Conservation (phyloP, 2,797 vertebrate genomes). For the Selene dorsalis region DNA sequence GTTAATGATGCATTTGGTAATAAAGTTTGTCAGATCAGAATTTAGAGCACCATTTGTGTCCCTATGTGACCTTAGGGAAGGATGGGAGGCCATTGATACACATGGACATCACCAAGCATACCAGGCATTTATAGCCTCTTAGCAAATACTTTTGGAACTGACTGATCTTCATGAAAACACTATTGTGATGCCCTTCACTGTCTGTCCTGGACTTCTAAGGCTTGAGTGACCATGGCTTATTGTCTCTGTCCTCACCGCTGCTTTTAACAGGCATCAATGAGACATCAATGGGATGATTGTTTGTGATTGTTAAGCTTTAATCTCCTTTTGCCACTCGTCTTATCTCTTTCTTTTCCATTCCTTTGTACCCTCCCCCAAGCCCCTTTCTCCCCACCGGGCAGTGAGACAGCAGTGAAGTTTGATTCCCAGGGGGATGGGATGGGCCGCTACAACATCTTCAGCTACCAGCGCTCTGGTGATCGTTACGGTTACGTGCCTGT, state of each 20-base stretch:
- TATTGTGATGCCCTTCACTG: slow-evolving; percentile 54
- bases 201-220: slow-evolving; percentile 52
- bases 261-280: slow-evolving; percentile 63
- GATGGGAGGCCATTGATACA: slow-evolving; percentile 49
- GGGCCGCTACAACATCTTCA: slow-evolving; percentile 98
- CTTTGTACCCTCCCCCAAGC: slow-evolving; percentile 80
- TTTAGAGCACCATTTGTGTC: slow-evolving; percentile 56
- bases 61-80: slow-evolving; percentile 63
- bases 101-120: slow-evolving; percentile 53
- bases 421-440: slow-evolving; percentile 95
- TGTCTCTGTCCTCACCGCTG: slow-evolving; percentile 53
- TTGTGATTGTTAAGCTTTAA: slow-evolving; percentile 56
- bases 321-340: slow-evolving; percentile 52
- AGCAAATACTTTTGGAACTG: slow-evolving; percentile 65
- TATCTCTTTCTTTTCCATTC: slow-evolving; percentile 42
- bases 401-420: slow-evolving; percentile 94
- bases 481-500: slow-evolving; percentile 93
- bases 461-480: slow-evolving; percentile 88
- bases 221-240: slow-evolving; percentile 61
- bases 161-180: slow-evolving; percentile 63
- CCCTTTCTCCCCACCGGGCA: slow-evolving; percentile 90
- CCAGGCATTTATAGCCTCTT: slow-evolving; percentile 68
- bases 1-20: slow-evolving; percentile 72
- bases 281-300: slow-evolving; percentile 63
- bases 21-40: slow-evolving; percentile 67